These are phyloP conservation scores for Tenthredo amoena DNA, from an alignment of 2,888 invertebrate genomes.

Conservation along the genomic window DNA sequence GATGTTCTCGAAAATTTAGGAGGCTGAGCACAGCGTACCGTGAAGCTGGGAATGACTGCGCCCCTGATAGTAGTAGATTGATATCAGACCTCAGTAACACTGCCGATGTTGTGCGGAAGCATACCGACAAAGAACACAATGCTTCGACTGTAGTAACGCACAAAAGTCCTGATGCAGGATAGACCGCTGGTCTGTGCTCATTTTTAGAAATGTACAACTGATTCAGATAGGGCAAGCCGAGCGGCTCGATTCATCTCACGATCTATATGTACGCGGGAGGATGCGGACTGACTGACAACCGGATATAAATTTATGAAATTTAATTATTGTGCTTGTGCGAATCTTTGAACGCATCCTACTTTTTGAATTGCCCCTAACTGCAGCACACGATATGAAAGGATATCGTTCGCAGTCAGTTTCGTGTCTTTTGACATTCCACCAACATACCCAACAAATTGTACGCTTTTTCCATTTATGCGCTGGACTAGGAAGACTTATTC, in stretches of 20 bases:
- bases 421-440: background rate
- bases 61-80: conserved; percentile 28
- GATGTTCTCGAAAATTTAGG: background rate
- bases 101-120: conserved; percentile 15
- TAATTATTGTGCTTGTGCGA: background rate
- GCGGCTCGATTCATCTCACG: conserved; percentile 32
- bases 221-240: background rate
- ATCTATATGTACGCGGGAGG: background rate
- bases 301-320: conserved; percentile 6
- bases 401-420: background rate
- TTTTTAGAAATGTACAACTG: conserved; percentile 28
- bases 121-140: conserved; percentile 34
- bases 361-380: background rate
- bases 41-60: background rate
- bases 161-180: background rate
- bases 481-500: background rate
- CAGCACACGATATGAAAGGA: background rate
- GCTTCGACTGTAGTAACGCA: conserved; percentile 20
- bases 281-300: conserved; percentile 24
- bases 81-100: conserved; percentile 32
- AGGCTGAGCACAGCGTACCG: background rate
- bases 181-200: background rate
- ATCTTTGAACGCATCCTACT: background rate
- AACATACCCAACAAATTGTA: background rate
- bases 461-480: background rate